Percentiles rank a stretch among this genome's conserved stretches.
Conservation (phyloP, 1,140 invertebrate species). For the Caerostris extrusa region DNA sequence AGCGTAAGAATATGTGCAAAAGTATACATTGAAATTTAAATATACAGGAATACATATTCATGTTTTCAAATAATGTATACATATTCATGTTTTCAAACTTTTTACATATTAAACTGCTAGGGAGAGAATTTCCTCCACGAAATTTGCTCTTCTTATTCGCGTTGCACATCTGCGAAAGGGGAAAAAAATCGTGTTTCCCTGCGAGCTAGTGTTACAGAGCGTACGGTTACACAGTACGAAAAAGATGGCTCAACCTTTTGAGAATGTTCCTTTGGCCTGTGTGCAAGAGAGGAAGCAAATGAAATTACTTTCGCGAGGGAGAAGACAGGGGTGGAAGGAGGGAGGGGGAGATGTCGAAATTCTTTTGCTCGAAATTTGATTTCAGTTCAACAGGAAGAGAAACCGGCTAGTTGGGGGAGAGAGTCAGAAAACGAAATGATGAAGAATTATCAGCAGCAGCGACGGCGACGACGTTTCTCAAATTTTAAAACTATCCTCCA, state of each 20-base stretch:
- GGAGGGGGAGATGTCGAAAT: background rate
- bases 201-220: background rate
- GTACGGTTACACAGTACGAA: background rate
- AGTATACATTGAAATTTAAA: no score
- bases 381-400: background rate
- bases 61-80: no score
- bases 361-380: background rate
- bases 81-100: no score
- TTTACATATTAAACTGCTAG: no score
- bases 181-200: background rate
- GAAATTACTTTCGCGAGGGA: background rate
- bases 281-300: background rate
- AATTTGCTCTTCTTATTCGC: background rate
- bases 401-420: background rate
- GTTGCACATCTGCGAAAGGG: background rate
- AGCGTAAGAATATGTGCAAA: no score
- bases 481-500: slow-evolving; percentile 18
- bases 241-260: background rate
- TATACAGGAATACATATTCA: no score
- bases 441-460: no score
- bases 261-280: background rate
- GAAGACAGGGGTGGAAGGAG: background rate
- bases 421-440: slow-evolving; percentile 1
- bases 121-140: no score
- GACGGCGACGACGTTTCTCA: background rate